Base-by-base conservation (phyloP, 2,113 vertebrate species). In the Heptranchias perlo region DNA sequence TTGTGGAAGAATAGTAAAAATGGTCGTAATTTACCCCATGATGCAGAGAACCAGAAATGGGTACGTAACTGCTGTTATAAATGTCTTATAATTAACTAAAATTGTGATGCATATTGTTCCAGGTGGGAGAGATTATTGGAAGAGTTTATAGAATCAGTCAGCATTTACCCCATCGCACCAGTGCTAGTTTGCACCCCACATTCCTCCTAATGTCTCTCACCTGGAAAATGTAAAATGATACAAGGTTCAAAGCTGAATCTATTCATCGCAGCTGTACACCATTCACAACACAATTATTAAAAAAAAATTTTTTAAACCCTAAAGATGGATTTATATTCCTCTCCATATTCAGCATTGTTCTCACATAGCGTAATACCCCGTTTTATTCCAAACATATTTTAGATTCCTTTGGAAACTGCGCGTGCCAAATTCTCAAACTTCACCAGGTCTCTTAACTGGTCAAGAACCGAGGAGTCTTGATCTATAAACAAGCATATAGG, bases 311-410 rank as follows among this genome's bases (percentile, higher is more conserved):
- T 58, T 58, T 58, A 14, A 61, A 54, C n/a, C 31, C 28, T 91
- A 31, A 58, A 58, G 52, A 31, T 54, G 4, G 49, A 31, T 52
- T 89, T 31, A 28, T 28, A 31, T 78, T 52, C 11, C 49, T 31
- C 25, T 89, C 86, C 86, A 89, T 54, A 89, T 54, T 89, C 86
- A 31, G 52, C 87, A 91, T 58, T 58, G 49, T 54, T 91, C 86
- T 35, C 61, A 16, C 28, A 23, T 5, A 14, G 28, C 5, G 87
- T 58, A 16, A 91, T 54, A 35, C 49, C 11, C 25, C 0, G 25
- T 3, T 58, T 89, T 89, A 54, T 58, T 91, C 52, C 52, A 54
- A 16, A 31, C 52, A 91, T 91, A 52, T 58, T 31, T 58, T 35
- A 4, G 28, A 61, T 91, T 91, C 52, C 87, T 58, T 58, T 35